Evolutionary conservation across 1,140 invertebrate species (phyloP).

Genomic region (Tenebrio molitor): DNA sequence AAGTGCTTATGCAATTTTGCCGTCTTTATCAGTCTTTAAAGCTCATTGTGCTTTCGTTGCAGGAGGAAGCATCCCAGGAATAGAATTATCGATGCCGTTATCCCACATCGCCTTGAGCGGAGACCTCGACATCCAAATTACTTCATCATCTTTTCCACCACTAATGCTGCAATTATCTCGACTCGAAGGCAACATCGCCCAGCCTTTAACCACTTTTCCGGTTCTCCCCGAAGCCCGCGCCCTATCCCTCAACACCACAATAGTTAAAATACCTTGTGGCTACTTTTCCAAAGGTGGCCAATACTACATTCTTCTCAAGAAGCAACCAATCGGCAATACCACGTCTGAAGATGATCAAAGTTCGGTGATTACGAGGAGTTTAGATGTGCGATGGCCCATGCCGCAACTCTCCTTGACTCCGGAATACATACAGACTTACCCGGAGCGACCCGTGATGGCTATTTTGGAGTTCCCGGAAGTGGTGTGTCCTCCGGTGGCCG

Average conservation of each 20-base stretch:
- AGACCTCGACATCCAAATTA: constrained; percentile 73
- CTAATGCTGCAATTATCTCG: constrained; percentile 66
- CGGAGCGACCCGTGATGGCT: constrained; percentile 77
- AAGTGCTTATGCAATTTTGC: constrained; percentile 18
- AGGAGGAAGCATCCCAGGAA: constrained; percentile 64
- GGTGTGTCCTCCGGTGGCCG: constrained; percentile 72
- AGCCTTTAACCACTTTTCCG: constrained; percentile 63
- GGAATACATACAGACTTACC: constrained; percentile 83
- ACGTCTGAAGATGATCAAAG: constrained; percentile 38
- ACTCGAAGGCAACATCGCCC: constrained; percentile 61
- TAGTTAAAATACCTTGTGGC: constrained; percentile 76
- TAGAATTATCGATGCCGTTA: constrained; percentile 70
- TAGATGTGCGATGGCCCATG: constrained; percentile 85
- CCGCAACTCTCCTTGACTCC: constrained; percentile 79
- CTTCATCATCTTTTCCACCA: constrained; percentile 63
- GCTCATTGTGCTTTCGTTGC: constrained; percentile 51
- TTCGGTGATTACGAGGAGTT: constrained; percentile 70
- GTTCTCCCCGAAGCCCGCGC: constrained; percentile 63
- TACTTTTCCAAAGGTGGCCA: constrained; percentile 77
- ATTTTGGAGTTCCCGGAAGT: constrained; percentile 80
- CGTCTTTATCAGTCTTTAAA: constrained; percentile 7
- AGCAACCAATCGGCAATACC: constrained; percentile 64
- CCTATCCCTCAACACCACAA: constrained; percentile 60
- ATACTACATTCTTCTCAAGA: constrained; percentile 66
- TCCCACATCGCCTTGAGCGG: constrained; percentile 77